Evolutionary conservation across 2,797 vertebrate genomes (phyloP).

Genomic region (Smutsia gigantea): DNA sequence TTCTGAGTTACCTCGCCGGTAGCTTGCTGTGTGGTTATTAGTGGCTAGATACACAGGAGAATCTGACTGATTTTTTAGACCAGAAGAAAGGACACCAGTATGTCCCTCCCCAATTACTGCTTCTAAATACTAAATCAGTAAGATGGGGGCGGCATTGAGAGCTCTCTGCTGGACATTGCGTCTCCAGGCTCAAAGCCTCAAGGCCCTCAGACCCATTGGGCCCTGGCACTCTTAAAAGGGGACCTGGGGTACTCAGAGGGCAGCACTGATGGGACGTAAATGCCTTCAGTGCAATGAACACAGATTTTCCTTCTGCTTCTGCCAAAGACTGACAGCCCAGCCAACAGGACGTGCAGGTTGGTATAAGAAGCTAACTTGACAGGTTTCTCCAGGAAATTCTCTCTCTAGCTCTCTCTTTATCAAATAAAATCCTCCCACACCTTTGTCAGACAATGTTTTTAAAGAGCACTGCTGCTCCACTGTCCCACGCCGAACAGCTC

Average conservation of each 20-base stretch:
- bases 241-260: constrained; percentile 29
- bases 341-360: constrained; percentile 69
- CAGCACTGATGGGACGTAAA: constrained; percentile 62
- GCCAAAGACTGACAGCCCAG: constrained; percentile 83
- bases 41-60: not conserved
- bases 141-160: accelerated
- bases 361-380: constrained; percentile 79
- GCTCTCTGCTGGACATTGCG: not conserved
- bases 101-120: accelerated
- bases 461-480: constrained; percentile 74
- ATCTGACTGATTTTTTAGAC: not conserved
- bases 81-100: not conserved
- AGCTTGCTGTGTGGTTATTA: accelerated
- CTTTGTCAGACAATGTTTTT: constrained; percentile 82
- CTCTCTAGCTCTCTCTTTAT: constrained; percentile 74
- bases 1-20: not conserved
- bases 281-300: constrained; percentile 45
- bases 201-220: not conserved
- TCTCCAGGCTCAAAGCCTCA: constrained; percentile 4
- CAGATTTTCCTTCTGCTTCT: constrained; percentile 70
- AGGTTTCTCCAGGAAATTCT: constrained; percentile 79
- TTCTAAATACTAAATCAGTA: not conserved
- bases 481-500: constrained; percentile 76
- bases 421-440: constrained; percentile 80
- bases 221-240: not conserved